A percentile compares a stretch with the other conserved stretches of the same genome.
phyloP scores from a whole-genome alignment of 2,797 vertebrate species.

The Sternotherus odoratus region DNA sequence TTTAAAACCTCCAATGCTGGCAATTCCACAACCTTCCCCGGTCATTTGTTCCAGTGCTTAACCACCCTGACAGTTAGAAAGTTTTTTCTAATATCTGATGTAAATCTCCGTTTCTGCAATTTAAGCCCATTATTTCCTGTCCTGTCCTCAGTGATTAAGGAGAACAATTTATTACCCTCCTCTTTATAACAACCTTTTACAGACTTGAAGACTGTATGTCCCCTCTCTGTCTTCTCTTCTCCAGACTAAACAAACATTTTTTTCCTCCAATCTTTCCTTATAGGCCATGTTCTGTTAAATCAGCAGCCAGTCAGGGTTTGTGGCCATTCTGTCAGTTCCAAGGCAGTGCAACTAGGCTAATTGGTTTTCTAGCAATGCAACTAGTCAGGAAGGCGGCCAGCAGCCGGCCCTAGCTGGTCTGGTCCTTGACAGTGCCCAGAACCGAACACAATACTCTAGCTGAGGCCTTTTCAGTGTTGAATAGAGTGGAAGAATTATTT shows the following conservation, averaged over 20 bases:
- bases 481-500: too few species aligned
- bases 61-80: background rate
- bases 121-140: background rate
- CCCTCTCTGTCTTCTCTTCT: background rate
- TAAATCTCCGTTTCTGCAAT: background rate
- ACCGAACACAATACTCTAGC: too few species aligned
- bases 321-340: too few species aligned
- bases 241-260: background rate
- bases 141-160: background rate
- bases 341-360: too few species aligned
- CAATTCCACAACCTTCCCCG: background rate
- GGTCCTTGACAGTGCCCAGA: too few species aligned
- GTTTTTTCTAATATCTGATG: background rate
- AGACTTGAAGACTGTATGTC: background rate
- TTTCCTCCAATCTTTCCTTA: background rate
- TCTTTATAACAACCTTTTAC: background rate
- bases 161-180: background rate
- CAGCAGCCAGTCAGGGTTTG: too few species aligned
- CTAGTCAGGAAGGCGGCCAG: too few species aligned
- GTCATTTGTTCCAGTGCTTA: background rate
- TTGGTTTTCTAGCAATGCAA: too few species aligned
- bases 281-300: background rate
- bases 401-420: too few species aligned
- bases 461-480: too few species aligned
- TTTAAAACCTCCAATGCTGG: background rate